These are phyloP conservation scores for Nyctibius grandis DNA, from an alignment of 2,797 vertebrate genomes.

Conservation along the genomic window DNA sequence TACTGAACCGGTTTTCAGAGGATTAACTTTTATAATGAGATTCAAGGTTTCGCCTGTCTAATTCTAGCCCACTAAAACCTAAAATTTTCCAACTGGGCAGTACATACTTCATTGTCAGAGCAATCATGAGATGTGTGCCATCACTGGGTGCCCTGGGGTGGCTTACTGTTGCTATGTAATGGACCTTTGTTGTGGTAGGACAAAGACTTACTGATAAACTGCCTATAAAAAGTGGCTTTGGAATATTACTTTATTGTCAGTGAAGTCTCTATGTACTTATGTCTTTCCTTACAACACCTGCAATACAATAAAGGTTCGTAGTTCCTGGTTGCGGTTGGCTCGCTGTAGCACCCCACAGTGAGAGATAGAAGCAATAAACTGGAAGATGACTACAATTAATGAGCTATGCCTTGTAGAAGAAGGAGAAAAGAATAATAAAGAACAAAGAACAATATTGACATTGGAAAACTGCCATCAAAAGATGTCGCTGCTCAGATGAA, in stretches of 20 bases:
- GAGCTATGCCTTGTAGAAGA: not conserved
- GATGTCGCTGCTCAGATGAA: not conserved
- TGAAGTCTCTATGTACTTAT: slow-evolving; percentile 3
- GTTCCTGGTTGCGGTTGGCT: not conserved
- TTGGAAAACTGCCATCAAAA: not conserved
- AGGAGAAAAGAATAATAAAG: not conserved
- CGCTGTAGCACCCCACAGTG: not conserved
- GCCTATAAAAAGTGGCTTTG: slow-evolving; percentile 21
- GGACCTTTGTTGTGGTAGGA: slow-evolving; percentile 28
- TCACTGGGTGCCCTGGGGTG: not conserved
- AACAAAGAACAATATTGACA: not conserved
- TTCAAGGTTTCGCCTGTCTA: not conserved
- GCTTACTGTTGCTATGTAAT: not conserved
- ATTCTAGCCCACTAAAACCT: not conserved
- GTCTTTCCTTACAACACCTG: slow-evolving; percentile 5
- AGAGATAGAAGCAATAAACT: not conserved
- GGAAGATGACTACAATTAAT: not conserved
- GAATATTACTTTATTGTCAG: slow-evolving; percentile 36
- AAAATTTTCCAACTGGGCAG: not conserved
- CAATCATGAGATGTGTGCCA: not conserved
- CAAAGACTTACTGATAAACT: slow-evolving; percentile 45
- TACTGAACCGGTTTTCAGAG: not conserved
- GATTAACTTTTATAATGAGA: not conserved
- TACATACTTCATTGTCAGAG: not conserved
- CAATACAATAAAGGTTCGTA: not conserved